These are phyloP conservation scores for Drosophila orena DNA, from an alignment of 1,140 invertebrate genomes.

Conservation along the genomic window DNA sequence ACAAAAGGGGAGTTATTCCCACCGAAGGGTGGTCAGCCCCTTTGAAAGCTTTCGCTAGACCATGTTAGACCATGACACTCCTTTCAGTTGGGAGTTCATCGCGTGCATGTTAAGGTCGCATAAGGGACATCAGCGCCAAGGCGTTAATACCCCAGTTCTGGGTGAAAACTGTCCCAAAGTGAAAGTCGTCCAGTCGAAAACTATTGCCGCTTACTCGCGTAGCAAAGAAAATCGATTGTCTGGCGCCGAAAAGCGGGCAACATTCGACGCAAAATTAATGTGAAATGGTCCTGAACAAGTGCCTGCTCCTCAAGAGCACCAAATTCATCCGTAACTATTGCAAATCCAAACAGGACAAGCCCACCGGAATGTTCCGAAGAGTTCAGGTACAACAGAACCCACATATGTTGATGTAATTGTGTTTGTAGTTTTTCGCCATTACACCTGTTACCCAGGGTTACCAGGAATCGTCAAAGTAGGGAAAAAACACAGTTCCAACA, in stretches of 20 bases:
- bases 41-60: slow-evolving; percentile 40
- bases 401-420: background rate
- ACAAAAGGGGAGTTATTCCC: slow-evolving; percentile 14
- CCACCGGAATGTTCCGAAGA: slow-evolving; percentile 55
- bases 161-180: slow-evolving; percentile 24
- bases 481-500: background rate
- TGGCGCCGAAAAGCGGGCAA: slow-evolving; percentile 64
- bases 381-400: slow-evolving; percentile 52
- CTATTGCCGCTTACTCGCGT: slow-evolving; percentile 4
- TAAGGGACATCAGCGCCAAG: slow-evolving; percentile 40
- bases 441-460: slow-evolving; percentile 49
- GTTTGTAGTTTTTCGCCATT: background rate
- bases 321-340: slow-evolving; percentile 45
- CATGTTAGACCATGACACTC: slow-evolving; percentile 60
- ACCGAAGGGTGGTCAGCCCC: slow-evolving; percentile 11
- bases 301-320: slow-evolving; percentile 56
- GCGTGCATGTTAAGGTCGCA: slow-evolving; percentile 74
- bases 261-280: slow-evolving; percentile 47
- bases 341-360: slow-evolving; percentile 32
- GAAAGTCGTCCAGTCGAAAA: slow-evolving; percentile 33
- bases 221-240: slow-evolving; percentile 55
- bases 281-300: slow-evolving; percentile 69
- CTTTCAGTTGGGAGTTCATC: slow-evolving; percentile 72
- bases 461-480: slow-evolving; percentile 1
- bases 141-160: slow-evolving; percentile 54